Conservation (phyloP, 1,140 invertebrate genomes). For the Zaprionus lachaisei region DNA sequence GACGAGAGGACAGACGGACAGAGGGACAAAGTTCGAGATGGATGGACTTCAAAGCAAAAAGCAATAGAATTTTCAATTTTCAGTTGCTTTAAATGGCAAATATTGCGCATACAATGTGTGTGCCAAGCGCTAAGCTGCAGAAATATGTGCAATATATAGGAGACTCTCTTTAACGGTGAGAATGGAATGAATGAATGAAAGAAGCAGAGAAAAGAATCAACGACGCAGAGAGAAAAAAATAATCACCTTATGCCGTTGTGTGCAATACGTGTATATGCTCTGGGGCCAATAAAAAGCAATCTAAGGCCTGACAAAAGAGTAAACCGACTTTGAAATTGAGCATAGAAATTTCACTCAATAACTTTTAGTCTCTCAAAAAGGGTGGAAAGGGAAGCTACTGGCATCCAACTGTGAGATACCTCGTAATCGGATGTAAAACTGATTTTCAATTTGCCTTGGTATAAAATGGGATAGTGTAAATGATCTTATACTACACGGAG, state of each 20-base stretch:
- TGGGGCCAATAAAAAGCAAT: slow-evolving; percentile 12
- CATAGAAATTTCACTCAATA: slow-evolving; percentile 4
- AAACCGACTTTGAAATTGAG: slow-evolving; percentile 45
- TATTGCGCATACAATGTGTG: slow-evolving; percentile 51
- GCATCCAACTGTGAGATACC: neutral
- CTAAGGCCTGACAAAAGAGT: slow-evolving; percentile 22
- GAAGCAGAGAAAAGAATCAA: neutral
- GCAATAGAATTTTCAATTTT: slow-evolving; percentile 5
- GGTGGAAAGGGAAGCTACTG: neutral
- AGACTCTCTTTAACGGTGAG: neutral
- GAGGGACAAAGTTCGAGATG: neutral
- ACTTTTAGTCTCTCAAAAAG: neutral
- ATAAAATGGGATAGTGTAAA: neutral
- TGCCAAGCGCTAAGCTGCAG: slow-evolving; percentile 12
- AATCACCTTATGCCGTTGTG: slow-evolving; percentile 21
- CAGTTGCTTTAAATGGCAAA: neutral
- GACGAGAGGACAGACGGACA: neutral
- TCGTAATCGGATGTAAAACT: neutral
- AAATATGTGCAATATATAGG: neutral
- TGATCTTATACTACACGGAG: neutral
- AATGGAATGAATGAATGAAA: neutral
- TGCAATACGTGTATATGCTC: neutral
- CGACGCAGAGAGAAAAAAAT: slow-evolving; percentile 7
- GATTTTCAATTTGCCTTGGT: neutral
- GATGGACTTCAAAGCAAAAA: slow-evolving; percentile 27